Conservation (phyloP, 1,140 invertebrate genomes). For the Babylonia areolata region DNA sequence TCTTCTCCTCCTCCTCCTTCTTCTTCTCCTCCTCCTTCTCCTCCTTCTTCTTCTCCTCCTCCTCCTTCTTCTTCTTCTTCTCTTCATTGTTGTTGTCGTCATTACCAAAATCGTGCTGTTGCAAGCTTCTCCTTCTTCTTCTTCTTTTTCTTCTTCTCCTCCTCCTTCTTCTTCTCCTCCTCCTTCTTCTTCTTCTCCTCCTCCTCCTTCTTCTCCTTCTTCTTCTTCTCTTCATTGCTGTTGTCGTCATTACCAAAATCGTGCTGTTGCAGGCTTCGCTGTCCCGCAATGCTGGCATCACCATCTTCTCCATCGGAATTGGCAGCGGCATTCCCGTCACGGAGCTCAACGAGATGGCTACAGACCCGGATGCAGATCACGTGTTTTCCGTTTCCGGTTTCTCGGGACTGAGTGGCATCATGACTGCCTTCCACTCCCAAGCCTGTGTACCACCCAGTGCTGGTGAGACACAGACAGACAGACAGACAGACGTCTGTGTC, state of each 20-base stretch:
- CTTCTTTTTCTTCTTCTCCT: background rate
- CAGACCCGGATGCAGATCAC: constrained; percentile 53
- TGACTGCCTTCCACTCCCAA: constrained; percentile 48
- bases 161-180: background rate
- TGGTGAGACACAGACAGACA: too few relatives aligned
- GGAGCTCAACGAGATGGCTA: constrained; percentile 57
- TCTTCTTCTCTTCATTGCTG: too few relatives aligned
- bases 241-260: too few relatives aligned
- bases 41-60: background rate
- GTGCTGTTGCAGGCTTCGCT: background rate
- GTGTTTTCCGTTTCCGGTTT: constrained; percentile 61
- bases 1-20: too few relatives aligned
- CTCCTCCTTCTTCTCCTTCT: too few relatives aligned
- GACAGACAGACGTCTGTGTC: too few relatives aligned
- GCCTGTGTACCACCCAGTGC: background rate
- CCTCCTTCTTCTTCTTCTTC: background rate
- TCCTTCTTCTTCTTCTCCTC: background rate
- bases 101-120: too few relatives aligned
- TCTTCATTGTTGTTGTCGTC: too few relatives aligned
- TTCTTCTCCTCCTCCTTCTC: too few relatives aligned
- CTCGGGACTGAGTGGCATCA: constrained; percentile 61
- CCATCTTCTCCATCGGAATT: constrained; percentile 64
- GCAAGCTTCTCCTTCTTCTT: too few relatives aligned
- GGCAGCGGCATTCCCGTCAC: constrained; percentile 48
- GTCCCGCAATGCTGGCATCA: constrained; percentile 54